Percentiles rank a stretch among this genome's conserved stretches.
Evolutionary conservation across 2,888 invertebrate species (phyloP).

Genomic region (Phengaris alcon): DNA sequence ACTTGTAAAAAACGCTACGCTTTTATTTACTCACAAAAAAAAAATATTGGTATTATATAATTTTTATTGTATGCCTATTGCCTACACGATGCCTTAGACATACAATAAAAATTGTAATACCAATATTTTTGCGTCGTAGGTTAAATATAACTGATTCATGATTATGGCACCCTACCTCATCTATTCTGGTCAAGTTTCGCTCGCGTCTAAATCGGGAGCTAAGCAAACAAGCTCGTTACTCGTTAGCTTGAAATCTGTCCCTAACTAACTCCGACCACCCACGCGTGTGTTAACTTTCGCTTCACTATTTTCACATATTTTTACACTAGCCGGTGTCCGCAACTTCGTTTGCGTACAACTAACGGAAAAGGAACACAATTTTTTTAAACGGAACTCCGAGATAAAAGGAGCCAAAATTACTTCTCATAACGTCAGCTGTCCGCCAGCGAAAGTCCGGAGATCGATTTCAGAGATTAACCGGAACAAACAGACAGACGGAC

Average conservation of each 20-base stretch:
- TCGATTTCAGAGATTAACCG: no score
- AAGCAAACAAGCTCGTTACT: constrained; percentile 19
- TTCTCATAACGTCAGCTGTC: no score
- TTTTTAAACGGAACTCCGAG: no score
- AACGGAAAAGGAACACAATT: no score
- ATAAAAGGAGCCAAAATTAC: no score
- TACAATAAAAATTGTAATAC: neutral
- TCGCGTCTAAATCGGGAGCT: constrained; percentile 21
- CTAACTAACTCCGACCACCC: constrained; percentile 11
- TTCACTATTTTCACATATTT: no score
- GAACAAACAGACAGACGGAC: no score
- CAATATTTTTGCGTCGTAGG: neutral
- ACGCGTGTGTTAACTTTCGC: constrained; percentile 1
- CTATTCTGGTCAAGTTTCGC: neutral
- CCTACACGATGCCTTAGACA: neutral
- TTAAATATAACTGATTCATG: neutral
- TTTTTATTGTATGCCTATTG: no score
- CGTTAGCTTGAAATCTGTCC: constrained; percentile 18
- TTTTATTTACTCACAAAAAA: neutral
- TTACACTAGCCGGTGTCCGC: no score
- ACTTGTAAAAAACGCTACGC: neutral
- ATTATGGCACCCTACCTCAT: neutral
- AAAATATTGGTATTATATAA: no score
- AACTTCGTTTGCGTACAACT: no score
- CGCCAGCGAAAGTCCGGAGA: no score